Evolutionary conservation across 2,888 invertebrate species (phyloP).

Genomic region (Furcula furcula): DNA sequence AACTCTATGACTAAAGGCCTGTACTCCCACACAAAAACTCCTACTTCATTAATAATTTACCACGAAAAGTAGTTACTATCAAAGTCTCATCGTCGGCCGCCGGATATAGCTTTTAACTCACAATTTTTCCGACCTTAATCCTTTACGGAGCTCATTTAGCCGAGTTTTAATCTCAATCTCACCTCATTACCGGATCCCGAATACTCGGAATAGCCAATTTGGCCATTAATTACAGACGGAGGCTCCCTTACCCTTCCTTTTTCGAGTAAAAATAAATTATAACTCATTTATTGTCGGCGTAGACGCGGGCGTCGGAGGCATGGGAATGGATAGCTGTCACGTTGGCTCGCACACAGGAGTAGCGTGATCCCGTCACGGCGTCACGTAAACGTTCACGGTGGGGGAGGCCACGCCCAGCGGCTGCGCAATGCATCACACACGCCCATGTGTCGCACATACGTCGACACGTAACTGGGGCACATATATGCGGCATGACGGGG

Average conservation of each 20-base stretch:
- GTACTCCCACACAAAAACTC: conserved; percentile 24
- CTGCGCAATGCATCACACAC: conserved; percentile 65
- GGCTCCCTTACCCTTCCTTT: conserved; percentile 71
- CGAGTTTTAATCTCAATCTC: conserved; percentile 79
- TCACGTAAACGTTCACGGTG: conserved; percentile 55
- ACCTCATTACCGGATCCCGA: conserved; percentile 78
- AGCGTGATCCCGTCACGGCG: conserved; percentile 45
- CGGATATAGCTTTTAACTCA: conserved; percentile 44
- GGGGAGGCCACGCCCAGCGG: conserved; percentile 62
- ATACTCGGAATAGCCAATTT: conserved; percentile 80
- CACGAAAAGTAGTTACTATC: conserved; percentile 40
- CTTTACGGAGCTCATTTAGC: conserved; percentile 70
- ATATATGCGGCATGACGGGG: conserved; percentile 49
- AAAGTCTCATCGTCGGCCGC: conserved; percentile 38
- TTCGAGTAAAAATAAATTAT: conserved; percentile 80
- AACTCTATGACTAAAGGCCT: too few species aligned
- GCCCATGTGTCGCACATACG: conserved; percentile 59
- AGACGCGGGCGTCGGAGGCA: conserved; percentile 44
- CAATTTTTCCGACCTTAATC: conserved; percentile 61
- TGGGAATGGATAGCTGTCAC: conserved; percentile 69
- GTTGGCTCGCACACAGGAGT: conserved; percentile 50
- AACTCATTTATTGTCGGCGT: conserved; percentile 75
- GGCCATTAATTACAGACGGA: conserved; percentile 72
- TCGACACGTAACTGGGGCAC: conserved; percentile 58
- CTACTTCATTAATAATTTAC: conserved; percentile 38